Evolutionary conservation across 1,140 invertebrate genomes (phyloP), one percentile per base, ranked within the genome.

Genomic region (Ips typographus): DNA sequence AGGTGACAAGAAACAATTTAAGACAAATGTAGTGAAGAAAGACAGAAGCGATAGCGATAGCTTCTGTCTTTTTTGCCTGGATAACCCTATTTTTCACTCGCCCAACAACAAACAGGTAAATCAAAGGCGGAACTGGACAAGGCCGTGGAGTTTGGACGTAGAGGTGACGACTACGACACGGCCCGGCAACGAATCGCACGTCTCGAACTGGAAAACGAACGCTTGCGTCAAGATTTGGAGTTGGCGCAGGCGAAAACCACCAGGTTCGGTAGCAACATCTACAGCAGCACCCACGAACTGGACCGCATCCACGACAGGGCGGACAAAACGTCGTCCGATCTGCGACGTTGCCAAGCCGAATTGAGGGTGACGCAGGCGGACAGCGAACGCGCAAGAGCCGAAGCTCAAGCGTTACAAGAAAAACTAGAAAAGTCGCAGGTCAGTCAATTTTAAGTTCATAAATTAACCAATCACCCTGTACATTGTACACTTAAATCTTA

Each of bases 61-160:
- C 53, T 38, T 7, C 38, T 56, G 22, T 7, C 44, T 49, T 49
- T 2, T 22, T 8, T 49, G 44, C 44, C 22, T 49, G 6, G 44
- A 6, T 49, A 22, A 49, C 37, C 37, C 2, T 1, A 59, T 42
- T 1, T 59, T 59, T 2, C 2, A 1, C 2, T 62, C 36, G 47
- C 40, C 36, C 44, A 38, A 41, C 22, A 22, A 22, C 22, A 22
- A 22, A 22, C 4, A 71, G 69, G 94, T 53, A 96, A 96, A 82
- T 94, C 92, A 55, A 95, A 95, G 82, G 94, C 94, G 5, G 94
- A 96, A 78, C 82, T 96, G 53, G 94, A 96, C 75, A 96, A 96
- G 81, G 90, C 93, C 22, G 90, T 89, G 68, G 94, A 96, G 81
- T 92, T 94, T 42, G 93, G 93, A 40, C 88, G 93, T 70, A 92